Evolutionary conservation across 2,797 vertebrate genomes (phyloP), one percentile per base, ranked within the genome.

Genomic region (Myiotriccus ornatus): DNA sequence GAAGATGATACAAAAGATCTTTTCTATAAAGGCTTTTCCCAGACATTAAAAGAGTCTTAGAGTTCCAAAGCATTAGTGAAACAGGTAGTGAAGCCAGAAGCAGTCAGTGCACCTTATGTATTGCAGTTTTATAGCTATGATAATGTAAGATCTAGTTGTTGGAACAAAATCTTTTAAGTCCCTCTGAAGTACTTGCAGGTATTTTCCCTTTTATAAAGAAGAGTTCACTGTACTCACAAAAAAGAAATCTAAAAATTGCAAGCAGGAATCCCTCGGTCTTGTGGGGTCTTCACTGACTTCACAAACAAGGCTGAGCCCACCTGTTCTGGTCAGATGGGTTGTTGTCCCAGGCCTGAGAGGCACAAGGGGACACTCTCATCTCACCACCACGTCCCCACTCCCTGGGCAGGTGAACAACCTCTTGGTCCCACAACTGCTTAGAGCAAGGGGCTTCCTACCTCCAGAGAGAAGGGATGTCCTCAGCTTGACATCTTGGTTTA

Each of bases 401-500:
- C 27, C 46, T 0, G 3, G 27, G 53, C 39, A 63, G 16, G 57
- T 13, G 3, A 46, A n/a, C 1, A 12, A 67, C 6, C 23, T 2
- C 32, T 18, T 6, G 24, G 28, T 28, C 41, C n/a, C 71, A 39
- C 24, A 71, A 3, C 8, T 59, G 5, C 1, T n/a, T 22, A 43
- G 39, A n/a, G 24, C 25, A 22, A 63, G 34, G 39, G 3, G 0
- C 10, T 59, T 70, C 34, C 5, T 24, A 41, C 32, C 25, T 44
- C 52, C 78, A 56, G 39, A 39, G 14, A 55, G 24, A 43, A 25
- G 32, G 28, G 14, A 41, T 28, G 34, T 11, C 57, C 55, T 70
- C 67, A 71, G 65, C 37, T 46, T 75, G 49, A 34, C 28, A 25
- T 30, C n/a, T 6, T 3, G 9, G 44, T 41, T 67, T 28, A 19